These are phyloP conservation scores for Beroe forskalii DNA, from an alignment of 37 sponge, comb jelly and placozoan species.

Conservation along the genomic window DNA sequence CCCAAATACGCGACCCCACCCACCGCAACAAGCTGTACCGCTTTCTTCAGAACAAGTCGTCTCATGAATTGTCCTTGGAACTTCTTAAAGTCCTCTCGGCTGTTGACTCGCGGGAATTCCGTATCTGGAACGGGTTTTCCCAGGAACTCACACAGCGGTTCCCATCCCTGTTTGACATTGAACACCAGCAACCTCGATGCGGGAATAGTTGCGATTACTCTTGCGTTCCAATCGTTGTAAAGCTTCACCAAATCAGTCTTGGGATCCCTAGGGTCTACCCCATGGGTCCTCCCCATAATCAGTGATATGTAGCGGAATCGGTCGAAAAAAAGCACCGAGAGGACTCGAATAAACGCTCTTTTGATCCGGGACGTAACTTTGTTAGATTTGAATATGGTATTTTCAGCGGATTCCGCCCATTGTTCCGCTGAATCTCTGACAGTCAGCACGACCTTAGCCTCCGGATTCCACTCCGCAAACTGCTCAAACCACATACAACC, in stretches of 20 bases:
- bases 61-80: no score
- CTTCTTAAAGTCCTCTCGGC: no score
- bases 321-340: neutral
- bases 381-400: constrained; percentile 3
- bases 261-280: neutral
- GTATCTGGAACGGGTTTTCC: neutral
- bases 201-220: neutral
- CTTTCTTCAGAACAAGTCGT: no score
- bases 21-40: no score
- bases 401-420: neutral
- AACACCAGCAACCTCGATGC: neutral
- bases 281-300: neutral
- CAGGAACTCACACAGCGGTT: constrained; percentile 35
- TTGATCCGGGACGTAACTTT: neutral
- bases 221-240: neutral
- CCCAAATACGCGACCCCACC: no score
- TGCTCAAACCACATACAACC: neutral
- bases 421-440: neutral
- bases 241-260: neutral
- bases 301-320: neutral
- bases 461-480: neutral
- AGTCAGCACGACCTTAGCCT: neutral
- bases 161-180: constrained; percentile 30
- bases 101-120: neutral
- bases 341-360: no score